phyloP scores from a whole-genome alignment of 2,113 vertebrate species.

The Pluvialis apricaria region DNA sequence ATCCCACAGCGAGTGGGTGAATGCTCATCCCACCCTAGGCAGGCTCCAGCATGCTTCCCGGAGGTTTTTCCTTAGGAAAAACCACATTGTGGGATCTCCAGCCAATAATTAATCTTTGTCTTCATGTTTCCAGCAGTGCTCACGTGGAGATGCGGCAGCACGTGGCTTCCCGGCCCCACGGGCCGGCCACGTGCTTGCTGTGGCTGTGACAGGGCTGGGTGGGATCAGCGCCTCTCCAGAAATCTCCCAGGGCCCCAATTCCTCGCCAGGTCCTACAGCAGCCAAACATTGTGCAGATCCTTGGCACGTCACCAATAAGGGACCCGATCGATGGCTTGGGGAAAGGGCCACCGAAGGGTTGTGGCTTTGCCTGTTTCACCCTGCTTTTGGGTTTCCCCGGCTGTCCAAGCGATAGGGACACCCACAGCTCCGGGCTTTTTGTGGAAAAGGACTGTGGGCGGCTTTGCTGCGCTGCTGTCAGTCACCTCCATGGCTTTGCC shows the following conservation, averaged over 20 bases:
- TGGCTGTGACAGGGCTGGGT: not conserved
- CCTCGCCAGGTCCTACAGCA: not conserved
- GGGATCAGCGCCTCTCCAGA: not conserved
- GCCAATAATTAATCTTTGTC: not conserved
- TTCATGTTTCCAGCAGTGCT: not conserved
- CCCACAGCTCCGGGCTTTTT: not conserved
- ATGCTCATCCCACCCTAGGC: not conserved
- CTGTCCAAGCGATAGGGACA: not conserved
- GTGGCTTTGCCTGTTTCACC: not conserved
- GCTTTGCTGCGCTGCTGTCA: not conserved
- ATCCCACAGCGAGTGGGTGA: not conserved
- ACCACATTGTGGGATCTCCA: not conserved
- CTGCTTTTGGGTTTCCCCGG: not conserved
- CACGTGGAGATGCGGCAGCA: not conserved
- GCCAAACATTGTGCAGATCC: not conserved
- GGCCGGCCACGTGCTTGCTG: rapidly evolving
- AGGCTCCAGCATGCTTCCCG: not conserved
- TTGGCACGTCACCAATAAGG: rapidly evolving
- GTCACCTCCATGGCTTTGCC: not conserved
- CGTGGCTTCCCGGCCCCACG: rapidly evolving
- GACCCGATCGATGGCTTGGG: not conserved
- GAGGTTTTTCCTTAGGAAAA: not conserved
- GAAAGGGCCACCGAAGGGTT: not conserved
- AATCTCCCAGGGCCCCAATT: not conserved
- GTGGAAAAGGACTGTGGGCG: not conserved